Base-by-base conservation (phyloP, 1,140 invertebrate genomes). In the Orius insidiosus region DNA sequence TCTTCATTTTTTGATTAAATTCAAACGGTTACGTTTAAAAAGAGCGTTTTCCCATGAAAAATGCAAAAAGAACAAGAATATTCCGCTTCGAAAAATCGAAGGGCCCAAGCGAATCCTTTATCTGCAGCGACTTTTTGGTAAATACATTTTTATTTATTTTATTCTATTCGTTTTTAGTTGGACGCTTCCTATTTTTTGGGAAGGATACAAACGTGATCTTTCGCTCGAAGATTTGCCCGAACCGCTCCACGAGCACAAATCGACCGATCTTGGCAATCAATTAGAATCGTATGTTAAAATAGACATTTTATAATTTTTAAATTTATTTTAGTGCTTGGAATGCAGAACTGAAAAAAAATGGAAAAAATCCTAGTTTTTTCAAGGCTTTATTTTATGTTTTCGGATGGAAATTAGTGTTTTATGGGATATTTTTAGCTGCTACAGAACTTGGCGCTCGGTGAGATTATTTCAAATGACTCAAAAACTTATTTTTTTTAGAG, bases 171-270 rank as follows among this genome's bases (percentile, higher is more conserved):
- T 36, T 47, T 49, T 24, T 18, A 45, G 45, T 13, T 52, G 48
- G 53, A 49, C 49, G 3, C 19, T 50, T 10, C 35, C 35, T n/a
- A 4, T 51, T 8, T 53, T 53, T 31, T 39, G 40, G 16, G 19
- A 44, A 34, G 53, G 50, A 24, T 37, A 41, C 16, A 52, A 50
- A 36, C 45, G 53, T 46, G 53, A 54, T 10, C 30, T 54, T 32
- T 41, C 36, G 32, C 41, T 50, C 6, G 60, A 68, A 33, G 79
- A 83, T 62, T 64, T 85, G 11, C 79, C 73, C 54, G 68, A 68
- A 47, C 71, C 75, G 10, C 66, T 77, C 46, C 69, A 73, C 49
- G 71, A 75, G 54, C 71, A 78, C 53, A 60, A 58, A 32, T 72
- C 74, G 4, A 60, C 65, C 53, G 48, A 53, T 8, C 54, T 74